Base-by-base conservation (phyloP, 2,888 invertebrate genomes). In the Arge pagana region DNA sequence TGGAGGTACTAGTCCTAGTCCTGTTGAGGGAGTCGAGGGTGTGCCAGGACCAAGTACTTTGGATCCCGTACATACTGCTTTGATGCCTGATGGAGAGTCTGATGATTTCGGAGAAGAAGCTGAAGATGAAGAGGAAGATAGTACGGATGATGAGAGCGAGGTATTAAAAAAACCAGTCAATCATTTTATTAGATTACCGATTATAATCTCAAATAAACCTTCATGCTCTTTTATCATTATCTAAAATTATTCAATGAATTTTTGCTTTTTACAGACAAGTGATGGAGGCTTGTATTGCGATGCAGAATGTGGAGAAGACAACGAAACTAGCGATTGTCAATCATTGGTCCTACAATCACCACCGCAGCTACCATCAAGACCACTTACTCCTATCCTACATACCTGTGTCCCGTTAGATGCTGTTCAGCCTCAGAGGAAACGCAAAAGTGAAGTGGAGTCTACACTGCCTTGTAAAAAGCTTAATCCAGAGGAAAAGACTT, bases 381-480 rank as follows among this genome's bases (percentile, higher is more conserved):
- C 60, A 30, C 70, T 68, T 43, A 72, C 70, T 60, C 71, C 72
- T 35, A 63, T 64, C 53, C 57, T 69, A 56, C 70, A 72, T 56
- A 71, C 67, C 11, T 72, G 68, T 39, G 70, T 73, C 48, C 71
- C 72, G 28, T 56, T 70, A 51, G 70, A 72, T 45, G 63, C 69
- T 24, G 67, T 71, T 30, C 70, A 74, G 54, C 68, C 70, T 26
- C 66, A 71, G 51, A 73, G 74, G 48, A 76, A 76, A 56, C 69
- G 76, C 39, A 76, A 74, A 55, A 71, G 68, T 43, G 74, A 74
- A 58, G 67, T 65, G 35, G 75, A 75, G 45, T 67, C 65, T 10
- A 70, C 60, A 57, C 64, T 73, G 66, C 82, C 82, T 16, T 79
- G 80, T 68, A 83, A 83, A 73, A 83, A 81, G 66, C 70, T 79